A percentile compares a stretch with the other conserved stretches of the same genome.
These are phyloP conservation scores for Sebastes cheni DNA, from an alignment of 2,797 vertebrate species.

Conservation along the genomic window DNA sequence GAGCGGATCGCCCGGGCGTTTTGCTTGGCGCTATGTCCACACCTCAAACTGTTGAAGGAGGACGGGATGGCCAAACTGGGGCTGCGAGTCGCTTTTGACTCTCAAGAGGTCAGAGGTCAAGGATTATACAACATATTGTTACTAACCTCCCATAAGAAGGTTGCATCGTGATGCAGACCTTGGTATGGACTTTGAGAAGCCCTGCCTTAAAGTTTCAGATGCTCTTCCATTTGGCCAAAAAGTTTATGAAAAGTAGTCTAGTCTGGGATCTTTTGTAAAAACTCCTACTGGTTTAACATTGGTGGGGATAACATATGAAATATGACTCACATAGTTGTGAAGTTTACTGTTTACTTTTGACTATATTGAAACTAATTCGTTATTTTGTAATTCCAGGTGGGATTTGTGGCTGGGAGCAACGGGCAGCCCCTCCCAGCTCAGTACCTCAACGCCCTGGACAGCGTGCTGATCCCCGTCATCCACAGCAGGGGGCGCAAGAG, in stretches of 20 bases:
- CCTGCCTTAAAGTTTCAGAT: background rate
- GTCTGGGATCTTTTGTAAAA: background rate
- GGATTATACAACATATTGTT: background rate
- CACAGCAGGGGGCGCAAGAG: constrained; percentile 94
- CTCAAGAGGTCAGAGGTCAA: constrained; percentile 87
- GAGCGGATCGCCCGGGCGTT: constrained; percentile 96
- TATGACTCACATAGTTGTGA: background rate
- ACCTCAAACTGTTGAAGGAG: constrained; percentile 95
- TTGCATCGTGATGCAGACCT: too few relatives aligned
- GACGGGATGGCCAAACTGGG: constrained; percentile 98
- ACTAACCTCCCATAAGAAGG: background rate
- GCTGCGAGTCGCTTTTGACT: constrained; percentile 92
- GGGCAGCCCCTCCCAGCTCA: constrained; percentile 92
- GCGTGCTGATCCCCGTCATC: constrained; percentile 94
- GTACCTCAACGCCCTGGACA: constrained; percentile 96
- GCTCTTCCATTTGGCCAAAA: background rate
- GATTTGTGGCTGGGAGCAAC: constrained; percentile 96
- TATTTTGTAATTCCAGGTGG: constrained; percentile 84
- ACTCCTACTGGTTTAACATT: background rate
- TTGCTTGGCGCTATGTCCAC: constrained; percentile 93
- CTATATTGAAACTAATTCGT: constrained; percentile 6
- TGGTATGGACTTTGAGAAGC: too few relatives aligned
- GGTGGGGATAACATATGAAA: background rate
- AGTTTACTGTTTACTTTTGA: constrained; percentile 3
- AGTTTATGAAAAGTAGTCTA: background rate